A percentile compares a stretch with the other conserved stretches of the same genome.
Conservation (phyloP, 1,140 invertebrate species). For the Galleria mellonella region DNA sequence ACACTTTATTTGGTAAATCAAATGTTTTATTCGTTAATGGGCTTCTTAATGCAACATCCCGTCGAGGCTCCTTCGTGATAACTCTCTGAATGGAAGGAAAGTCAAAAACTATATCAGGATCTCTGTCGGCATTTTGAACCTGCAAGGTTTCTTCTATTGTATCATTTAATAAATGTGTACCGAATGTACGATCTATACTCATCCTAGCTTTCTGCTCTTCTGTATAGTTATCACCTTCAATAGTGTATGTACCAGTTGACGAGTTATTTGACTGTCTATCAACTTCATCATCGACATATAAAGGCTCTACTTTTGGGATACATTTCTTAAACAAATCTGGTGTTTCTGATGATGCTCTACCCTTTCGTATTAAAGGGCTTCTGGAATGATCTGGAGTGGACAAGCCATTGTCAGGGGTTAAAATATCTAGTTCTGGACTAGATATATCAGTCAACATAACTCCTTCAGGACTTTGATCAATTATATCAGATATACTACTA, state of each 20-base stretch:
- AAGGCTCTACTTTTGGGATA: slow-evolving; percentile 40
- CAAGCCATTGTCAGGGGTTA: slow-evolving; percentile 72
- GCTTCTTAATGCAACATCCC: slow-evolving; percentile 39
- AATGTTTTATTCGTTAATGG: slow-evolving; percentile 34
- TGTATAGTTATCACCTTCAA: slow-evolving; percentile 88
- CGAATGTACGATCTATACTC: slow-evolving; percentile 88
- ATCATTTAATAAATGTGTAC: slow-evolving; percentile 36
- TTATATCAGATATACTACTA: slow-evolving; percentile 46
- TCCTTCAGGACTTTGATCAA: slow-evolving; percentile 69
- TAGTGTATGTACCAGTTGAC: slow-evolving; percentile 90
- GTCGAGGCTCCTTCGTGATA: slow-evolving; percentile 54
- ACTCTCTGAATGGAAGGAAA: slow-evolving; percentile 30
- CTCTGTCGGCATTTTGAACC: slow-evolving; percentile 27
- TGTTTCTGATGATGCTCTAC: slow-evolving; percentile 48
- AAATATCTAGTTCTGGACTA: slow-evolving; percentile 76
- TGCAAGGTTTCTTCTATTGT: slow-evolving; percentile 45
- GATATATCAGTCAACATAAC: slow-evolving; percentile 74
- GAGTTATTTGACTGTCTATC: slow-evolving; percentile 66
- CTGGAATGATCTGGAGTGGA: slow-evolving; percentile 54
- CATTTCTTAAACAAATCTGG: slow-evolving; percentile 64
- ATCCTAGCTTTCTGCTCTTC: slow-evolving; percentile 90
- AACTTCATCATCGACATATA: slow-evolving; percentile 61
- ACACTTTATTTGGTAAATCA: slow-evolving; percentile 50
- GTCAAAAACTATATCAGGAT: slow-evolving; percentile 60
- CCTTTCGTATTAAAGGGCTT: slow-evolving; percentile 45